phyloP scores from a whole-genome alignment of 2,888 invertebrate genomes.

The Drosophila lacicola region DNA sequence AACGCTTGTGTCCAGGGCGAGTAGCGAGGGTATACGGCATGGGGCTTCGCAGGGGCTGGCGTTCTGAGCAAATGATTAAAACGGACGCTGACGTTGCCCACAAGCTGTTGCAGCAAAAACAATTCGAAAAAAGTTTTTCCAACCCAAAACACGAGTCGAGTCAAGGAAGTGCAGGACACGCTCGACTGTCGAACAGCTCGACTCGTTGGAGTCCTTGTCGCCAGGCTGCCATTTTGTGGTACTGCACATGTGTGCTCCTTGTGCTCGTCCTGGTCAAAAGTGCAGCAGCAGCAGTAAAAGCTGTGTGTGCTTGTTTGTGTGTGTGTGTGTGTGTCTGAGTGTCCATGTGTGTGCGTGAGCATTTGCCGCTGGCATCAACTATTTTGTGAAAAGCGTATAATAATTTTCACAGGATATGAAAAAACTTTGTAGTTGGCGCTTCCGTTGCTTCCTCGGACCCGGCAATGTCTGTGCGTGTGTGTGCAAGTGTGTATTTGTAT shows the following conservation, averaged over 20 bases:
- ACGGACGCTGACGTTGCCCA: constrained; percentile 54
- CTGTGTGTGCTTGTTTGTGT: neutral
- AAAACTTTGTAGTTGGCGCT: constrained; percentile 75
- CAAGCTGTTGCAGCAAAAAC: constrained; percentile 68
- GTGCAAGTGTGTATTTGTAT: neutral
- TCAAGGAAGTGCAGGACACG: constrained; percentile 40
- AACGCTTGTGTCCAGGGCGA: constrained; percentile 27
- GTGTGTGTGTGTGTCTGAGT: neutral
- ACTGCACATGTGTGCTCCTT: constrained; percentile 35
- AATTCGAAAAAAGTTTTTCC: constrained; percentile 49
- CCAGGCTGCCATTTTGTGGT: constrained; percentile 34
- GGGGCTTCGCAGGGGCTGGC: neutral
- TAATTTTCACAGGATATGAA: constrained; percentile 80
- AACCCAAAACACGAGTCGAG: constrained; percentile 17
- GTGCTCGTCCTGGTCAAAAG: constrained; percentile 43
- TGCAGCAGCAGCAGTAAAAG: constrained; percentile 20
- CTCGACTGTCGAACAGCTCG: constrained; percentile 45
- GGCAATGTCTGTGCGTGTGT: constrained; percentile 9
- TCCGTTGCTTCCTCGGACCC: constrained; percentile 55
- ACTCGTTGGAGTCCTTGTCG: constrained; percentile 29
- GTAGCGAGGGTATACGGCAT: neutral
- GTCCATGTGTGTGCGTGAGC: constrained; percentile 15
- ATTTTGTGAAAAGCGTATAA: constrained; percentile 76
- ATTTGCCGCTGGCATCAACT: constrained; percentile 63
- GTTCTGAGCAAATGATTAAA: constrained; percentile 59